Base-by-base conservation (phyloP, 2,888 invertebrate species). In the Pycnomerus fuliginosus region DNA sequence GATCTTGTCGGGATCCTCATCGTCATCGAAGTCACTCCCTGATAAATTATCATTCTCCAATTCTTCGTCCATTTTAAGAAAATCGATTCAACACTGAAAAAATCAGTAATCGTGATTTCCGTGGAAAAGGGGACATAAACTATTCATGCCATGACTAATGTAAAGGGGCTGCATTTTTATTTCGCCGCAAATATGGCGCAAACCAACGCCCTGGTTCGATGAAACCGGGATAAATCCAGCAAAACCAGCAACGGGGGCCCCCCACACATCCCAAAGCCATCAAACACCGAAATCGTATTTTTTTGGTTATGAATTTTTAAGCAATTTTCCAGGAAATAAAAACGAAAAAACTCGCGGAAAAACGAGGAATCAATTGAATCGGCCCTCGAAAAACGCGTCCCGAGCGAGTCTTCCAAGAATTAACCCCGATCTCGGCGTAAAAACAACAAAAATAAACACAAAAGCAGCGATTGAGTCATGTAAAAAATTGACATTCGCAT, bases 1-100 rank as follows among this genome's bases (percentile, higher is more conserved):
- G 73, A 90, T 85, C 74, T 87, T 90, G 71, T 92, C 92, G 42
- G 92, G 92, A 77, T 92, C 92, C 60, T 89, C 90, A 70, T 90
- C 90, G 61, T 90, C 89, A 67, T 88, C 89, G 64, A 89, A 89
- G 68, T 89, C 89, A 20, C 80, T 81, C 28, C 79, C 81, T 24
- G 79, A 79, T 49, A 78, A 75, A 57, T 78, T 77, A 46, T 76
- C 76, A 57, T 78, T 77, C 45, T 76, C 76, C 43, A 70, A 66
- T 50, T 80, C 71, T 39, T 69, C 71, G 25, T 68, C 69, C 65
- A 69, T 70, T 44, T 15, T 13, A 12, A 7, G 14, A n/a, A 22
- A 24, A 24, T 30, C 8, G 17, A 36, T 20, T 38, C 10, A 30
- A 13, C 12, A 20, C 17, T 7, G 15, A 12, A 13, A 8, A 39